Evolutionary conservation across 2,888 invertebrate species (phyloP).

Genomic region (Amphipyra tragopoginis): DNA sequence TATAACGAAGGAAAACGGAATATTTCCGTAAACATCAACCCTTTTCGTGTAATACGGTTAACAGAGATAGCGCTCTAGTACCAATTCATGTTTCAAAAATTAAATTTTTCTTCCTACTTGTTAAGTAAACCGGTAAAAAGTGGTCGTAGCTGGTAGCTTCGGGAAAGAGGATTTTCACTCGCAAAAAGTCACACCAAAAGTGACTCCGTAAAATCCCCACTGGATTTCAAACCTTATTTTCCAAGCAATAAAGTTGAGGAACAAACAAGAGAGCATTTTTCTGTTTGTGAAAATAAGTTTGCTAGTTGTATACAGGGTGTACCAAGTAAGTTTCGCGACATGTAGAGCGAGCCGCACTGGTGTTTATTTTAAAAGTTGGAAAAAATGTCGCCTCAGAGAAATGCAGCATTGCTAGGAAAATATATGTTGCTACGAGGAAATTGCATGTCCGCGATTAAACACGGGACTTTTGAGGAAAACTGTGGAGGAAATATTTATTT

Average conservation of each 20-base stretch:
- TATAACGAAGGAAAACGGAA: constrained; percentile 29
- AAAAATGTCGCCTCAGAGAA: constrained; percentile 48
- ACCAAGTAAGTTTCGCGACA: constrained; percentile 51
- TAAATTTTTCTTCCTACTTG: constrained; percentile 50
- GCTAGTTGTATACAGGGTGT: constrained; percentile 16
- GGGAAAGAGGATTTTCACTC: constrained; percentile 64
- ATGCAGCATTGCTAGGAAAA: constrained; percentile 48
- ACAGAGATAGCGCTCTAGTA: constrained; percentile 21
- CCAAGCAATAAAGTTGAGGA: constrained; percentile 5
- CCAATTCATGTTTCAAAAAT: constrained; percentile 49
- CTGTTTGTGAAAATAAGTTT: constrained; percentile 44
- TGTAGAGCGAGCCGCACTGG: constrained; percentile 53
- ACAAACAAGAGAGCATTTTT: constrained; percentile 12
- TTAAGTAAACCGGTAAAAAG: constrained; percentile 64
- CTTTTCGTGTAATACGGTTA: constrained; percentile 28
- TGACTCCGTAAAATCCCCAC: constrained; percentile 6
- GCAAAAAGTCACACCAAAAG: constrained; percentile 38
- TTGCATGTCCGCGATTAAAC: constrained; percentile 54
- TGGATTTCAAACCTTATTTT: constrained; percentile 10
- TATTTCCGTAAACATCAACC: constrained; percentile 37
- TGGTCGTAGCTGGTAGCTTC: constrained; percentile 57
- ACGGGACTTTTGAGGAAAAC: constrained; percentile 41
- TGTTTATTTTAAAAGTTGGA: constrained; percentile 64
- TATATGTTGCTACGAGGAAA: constrained; percentile 35
- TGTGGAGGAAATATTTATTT: constrained; percentile 49